These are phyloP conservation scores for Dioctria linearis DNA, from an alignment of 2,888 invertebrate species.

Conservation along the genomic window DNA sequence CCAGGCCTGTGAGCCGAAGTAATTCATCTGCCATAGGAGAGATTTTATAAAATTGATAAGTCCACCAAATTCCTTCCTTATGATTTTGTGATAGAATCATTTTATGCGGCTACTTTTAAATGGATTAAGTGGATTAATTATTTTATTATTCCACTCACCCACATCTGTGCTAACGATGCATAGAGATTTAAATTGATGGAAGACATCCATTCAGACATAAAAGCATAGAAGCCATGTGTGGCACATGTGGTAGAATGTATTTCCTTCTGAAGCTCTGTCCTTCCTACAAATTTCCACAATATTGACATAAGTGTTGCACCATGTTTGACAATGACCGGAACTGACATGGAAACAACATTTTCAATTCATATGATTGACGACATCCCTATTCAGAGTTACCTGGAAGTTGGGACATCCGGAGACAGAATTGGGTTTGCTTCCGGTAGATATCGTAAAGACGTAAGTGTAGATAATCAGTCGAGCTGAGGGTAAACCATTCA, in stretches of 20 bases:
- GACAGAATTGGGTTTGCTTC: background rate
- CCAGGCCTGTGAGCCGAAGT: no score
- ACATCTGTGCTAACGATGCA: constrained; percentile 7
- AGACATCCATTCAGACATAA: background rate
- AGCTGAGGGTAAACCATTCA: constrained; percentile 30
- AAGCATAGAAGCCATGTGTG: background rate
- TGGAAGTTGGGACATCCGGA: background rate
- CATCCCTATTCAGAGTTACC: background rate
- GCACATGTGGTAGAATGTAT: no score
- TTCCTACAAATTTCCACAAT: constrained; percentile 24
- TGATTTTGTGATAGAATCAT: no score
- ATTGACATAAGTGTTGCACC: background rate
- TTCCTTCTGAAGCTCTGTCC: no score
- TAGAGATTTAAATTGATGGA: background rate
- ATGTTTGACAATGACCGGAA: constrained; percentile 24
- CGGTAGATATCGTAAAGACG: background rate
- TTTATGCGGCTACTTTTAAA: background rate
- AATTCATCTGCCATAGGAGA: no score
- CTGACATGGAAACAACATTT: constrained; percentile 25
- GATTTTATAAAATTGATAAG: no score
- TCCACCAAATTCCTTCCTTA: no score
- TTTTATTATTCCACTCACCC: background rate
- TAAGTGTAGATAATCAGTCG: no score
- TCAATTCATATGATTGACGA: constrained; percentile 30
- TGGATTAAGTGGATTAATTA: background rate